Evolutionary conservation across 2,888 invertebrate genomes (phyloP).

Genomic region (Polia nebulosa): DNA sequence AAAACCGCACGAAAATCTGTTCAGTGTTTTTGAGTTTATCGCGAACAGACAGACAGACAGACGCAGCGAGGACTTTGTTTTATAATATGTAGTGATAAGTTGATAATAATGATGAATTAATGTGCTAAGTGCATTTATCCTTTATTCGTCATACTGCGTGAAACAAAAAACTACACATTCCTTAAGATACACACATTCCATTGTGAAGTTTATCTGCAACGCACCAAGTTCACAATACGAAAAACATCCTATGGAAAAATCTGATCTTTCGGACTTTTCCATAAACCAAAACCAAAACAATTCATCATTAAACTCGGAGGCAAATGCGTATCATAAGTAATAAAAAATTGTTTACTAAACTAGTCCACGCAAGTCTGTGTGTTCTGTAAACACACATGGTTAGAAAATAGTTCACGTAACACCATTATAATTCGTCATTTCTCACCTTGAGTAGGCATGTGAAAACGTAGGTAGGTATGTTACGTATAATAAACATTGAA

Average conservation of each 20-base stretch:
- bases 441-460: slow-evolving; percentile 24
- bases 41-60: too few relatives aligned
- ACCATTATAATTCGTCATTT: slow-evolving; percentile 13
- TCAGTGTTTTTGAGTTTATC: too few relatives aligned
- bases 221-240: not conserved
- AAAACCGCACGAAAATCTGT: too few relatives aligned
- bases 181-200: too few relatives aligned
- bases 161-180: too few relatives aligned
- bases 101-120: not conserved
- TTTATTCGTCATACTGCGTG: slow-evolving; percentile 1
- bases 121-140: not conserved
- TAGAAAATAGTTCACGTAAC: slow-evolving; percentile 36
- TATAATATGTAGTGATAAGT: too few relatives aligned
- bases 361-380: slow-evolving; percentile 21
- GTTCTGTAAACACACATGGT: slow-evolving; percentile 1
- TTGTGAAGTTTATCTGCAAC: not conserved
- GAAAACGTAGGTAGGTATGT: slow-evolving; percentile 15
- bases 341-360: not conserved
- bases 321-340: not conserved
- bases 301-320: not conserved
- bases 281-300: not conserved
- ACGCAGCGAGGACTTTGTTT: too few relatives aligned
- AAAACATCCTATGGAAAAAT: not conserved
- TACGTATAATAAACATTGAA: slow-evolving; percentile 3
- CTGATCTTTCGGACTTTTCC: not conserved